These are phyloP conservation scores for Cacatua alba DNA, from an alignment of 2,113 vertebrate species.

Conservation along the genomic window DNA sequence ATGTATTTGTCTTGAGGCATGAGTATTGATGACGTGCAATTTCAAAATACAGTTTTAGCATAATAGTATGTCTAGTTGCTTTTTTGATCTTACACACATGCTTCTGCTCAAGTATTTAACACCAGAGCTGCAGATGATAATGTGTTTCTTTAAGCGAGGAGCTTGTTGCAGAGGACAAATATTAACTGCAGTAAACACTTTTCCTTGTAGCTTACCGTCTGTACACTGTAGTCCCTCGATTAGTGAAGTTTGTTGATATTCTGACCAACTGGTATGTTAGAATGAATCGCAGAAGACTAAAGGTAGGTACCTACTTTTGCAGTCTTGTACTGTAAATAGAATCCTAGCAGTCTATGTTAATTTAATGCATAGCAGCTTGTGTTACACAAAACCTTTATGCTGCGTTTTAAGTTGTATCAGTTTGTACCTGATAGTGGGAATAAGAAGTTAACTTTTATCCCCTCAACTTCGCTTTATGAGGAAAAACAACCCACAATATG, in stretches of 20 bases:
- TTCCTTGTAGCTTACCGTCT: constrained; percentile 86
- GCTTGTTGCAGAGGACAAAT: background rate
- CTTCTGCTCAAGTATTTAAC: background rate
- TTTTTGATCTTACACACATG: background rate
- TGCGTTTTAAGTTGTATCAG: background rate
- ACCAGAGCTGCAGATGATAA: background rate
- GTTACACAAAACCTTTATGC: background rate
- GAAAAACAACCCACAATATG: background rate
- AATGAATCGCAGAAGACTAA: constrained; percentile 93
- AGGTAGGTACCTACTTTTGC: constrained; percentile 77
- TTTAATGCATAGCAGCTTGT: background rate
- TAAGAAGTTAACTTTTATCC: background rate
- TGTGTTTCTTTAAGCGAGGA: background rate
- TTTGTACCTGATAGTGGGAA: background rate
- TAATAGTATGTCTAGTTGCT: background rate
- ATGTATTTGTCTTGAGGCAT: background rate
- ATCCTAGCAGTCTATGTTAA: background rate
- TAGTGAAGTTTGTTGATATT: constrained; percentile 96
- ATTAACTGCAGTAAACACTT: background rate
- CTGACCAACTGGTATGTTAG: constrained; percentile 98
- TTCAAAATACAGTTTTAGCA: background rate
- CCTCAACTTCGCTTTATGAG: background rate
- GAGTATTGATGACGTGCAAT: background rate
- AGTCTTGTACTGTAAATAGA: background rate
- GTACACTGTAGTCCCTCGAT: constrained; percentile 93